phyloP scores from a whole-genome alignment of 1,140 invertebrate genomes.

The Anagrus nilaparvatae region DNA sequence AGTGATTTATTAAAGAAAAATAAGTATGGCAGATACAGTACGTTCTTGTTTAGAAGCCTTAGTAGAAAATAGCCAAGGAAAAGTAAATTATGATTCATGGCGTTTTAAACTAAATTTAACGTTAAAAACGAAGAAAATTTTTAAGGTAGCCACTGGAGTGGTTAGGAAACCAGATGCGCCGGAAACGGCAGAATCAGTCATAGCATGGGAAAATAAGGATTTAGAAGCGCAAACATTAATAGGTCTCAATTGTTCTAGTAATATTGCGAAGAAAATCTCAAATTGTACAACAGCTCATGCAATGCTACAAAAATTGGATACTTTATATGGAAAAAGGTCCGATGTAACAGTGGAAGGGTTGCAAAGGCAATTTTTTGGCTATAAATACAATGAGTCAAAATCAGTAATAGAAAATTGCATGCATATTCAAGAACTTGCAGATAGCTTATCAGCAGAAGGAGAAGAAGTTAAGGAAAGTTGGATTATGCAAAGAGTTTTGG shows the following conservation, averaged over 20 bases:
- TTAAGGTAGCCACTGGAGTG: background rate
- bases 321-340: conserved; percentile 14
- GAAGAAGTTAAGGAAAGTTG: conserved; percentile 11
- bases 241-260: conserved; percentile 12
- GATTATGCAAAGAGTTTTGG: conserved; percentile 11
- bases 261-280: conserved; percentile 11
- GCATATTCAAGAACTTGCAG: background rate
- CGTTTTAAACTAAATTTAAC: background rate
- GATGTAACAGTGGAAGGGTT: conserved; percentile 13
- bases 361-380: conserved; percentile 13
- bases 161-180: background rate
- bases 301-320: conserved; percentile 12
- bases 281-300: conserved; percentile 2
- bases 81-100: no score
- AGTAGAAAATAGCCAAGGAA: no score
- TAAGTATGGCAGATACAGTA: no score
- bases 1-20: no score
- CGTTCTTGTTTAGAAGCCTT: no score
- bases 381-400: conserved; percentile 6
- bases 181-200: no score
- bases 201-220: conserved; percentile 11
- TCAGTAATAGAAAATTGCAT: conserved; percentile 6
- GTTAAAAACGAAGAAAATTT: background rate
- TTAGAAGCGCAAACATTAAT: conserved; percentile 13
- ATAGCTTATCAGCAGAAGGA: no score